Base-by-base conservation (phyloP, 2,888 invertebrate species). In the Coenonympha arcania region DNA sequence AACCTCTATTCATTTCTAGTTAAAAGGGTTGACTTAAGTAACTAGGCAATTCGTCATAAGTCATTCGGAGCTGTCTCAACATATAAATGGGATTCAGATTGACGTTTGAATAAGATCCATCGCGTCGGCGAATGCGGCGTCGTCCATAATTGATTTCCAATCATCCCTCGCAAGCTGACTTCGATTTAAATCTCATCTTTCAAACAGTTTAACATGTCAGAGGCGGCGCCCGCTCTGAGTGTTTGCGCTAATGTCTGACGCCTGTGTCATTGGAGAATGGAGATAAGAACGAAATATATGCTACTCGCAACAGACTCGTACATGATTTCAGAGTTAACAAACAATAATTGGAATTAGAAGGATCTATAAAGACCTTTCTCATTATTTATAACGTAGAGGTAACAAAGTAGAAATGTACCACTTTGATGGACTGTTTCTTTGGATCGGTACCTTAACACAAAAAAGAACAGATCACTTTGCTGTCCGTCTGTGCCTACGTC, bases 21-120 rank as follows among this genome's bases (percentile, higher is more conserved):
- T 13, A 13, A 24, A 39, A 40, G 26, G 19, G 19, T 30, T n/a
- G n/a, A n/a, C 26, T 41, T 18, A 48, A 48, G n/a, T n/a, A n/a
- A n/a, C n/a, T 36, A 20, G 19, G 33, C 28, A 42, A 48, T 48
- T 36, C 30, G 28, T 36, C 48, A 42, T 28, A 36, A 55, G n/a
- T 55, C 52, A 49, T 52, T 52, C 52, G 30, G 40, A 20, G 41
- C 46, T 46, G 46, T 53, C 46, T 52, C 42, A 40, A 37, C n/a
- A n/a, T 47, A 34, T 47, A 47, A 55, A 44, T 52, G 52, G 47
- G 43, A 52, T 55, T 49, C 49, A 49, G 49, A 55, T 34, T 52
- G 55, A 52, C 55, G 40, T 55, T 52, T 55, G 55, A 55, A 49
- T 55, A 55, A 55, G 55, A 55, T 55, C 48, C 46, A 55, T 55